A percentile compares a stretch with the other conserved stretches of the same genome.
These are phyloP conservation scores for Mesodorylaimus sp. DNA, from an alignment of 2,888 invertebrate genomes.

Conservation along the genomic window DNA sequence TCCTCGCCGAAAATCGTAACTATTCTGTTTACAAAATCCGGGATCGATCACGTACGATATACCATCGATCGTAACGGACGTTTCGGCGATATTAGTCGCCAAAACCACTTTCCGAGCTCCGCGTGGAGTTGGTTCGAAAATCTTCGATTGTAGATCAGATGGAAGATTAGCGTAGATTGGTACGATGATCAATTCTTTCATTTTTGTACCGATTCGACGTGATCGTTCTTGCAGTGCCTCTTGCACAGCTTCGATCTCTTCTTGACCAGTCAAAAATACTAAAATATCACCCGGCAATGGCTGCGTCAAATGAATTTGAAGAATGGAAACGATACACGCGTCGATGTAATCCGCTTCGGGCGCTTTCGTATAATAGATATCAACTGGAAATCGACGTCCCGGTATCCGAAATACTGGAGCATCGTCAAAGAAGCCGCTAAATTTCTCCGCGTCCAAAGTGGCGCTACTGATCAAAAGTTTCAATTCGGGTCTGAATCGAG, in stretches of 20 bases:
- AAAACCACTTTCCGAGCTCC: constrained; percentile 88
- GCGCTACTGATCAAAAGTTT: constrained; percentile 94
- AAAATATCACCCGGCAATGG: constrained; percentile 73
- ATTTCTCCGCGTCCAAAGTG: constrained; percentile 91
- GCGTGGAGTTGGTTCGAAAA: constrained; percentile 90
- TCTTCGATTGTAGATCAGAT: constrained; percentile 95
- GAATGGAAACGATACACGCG: constrained; percentile 83
- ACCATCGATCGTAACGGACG: constrained; percentile 93
- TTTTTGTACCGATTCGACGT: constrained; percentile 71
- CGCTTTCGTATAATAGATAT: constrained; percentile 37
- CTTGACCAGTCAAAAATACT: constrained; percentile 72
- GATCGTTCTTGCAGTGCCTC: constrained; percentile 41
- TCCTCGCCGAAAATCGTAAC: constrained; percentile 85
- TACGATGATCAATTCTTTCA: constrained; percentile 71
- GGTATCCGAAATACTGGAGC: constrained; percentile 94
- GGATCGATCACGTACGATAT: constrained; percentile 97
- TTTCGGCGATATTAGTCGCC: constrained; percentile 97
- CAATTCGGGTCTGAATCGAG: constrained; percentile 62
- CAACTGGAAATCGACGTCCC: constrained; percentile 83
- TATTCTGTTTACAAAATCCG: constrained; percentile 97
- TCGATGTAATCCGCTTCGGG: constrained; percentile 98
- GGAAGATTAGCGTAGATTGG: constrained; percentile 97
- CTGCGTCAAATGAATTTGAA: constrained; percentile 96
- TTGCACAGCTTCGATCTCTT: constrained; percentile 38
- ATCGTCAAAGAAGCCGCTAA: constrained; percentile 76